These are phyloP conservation scores for Dichetophora obliterata DNA, from an alignment of 2,888 invertebrate species.

Conservation along the genomic window DNA sequence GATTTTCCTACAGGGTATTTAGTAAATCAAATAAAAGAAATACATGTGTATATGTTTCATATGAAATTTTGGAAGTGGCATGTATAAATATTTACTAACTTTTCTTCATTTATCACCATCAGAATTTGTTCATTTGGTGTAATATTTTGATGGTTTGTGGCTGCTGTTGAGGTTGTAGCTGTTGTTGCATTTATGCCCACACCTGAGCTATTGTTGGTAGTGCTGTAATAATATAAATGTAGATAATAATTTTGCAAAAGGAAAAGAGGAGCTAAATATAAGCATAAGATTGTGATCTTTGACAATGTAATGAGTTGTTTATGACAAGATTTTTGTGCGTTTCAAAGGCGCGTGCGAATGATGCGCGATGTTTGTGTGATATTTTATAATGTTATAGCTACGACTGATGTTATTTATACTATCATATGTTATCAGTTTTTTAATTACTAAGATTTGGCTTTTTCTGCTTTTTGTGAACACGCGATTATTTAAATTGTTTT, in stretches of 20 bases:
- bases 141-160: conserved; percentile 41
- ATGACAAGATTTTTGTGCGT: not conserved
- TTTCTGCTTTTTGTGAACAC: too few relatives aligned
- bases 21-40: too few relatives aligned
- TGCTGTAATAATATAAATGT: not conserved
- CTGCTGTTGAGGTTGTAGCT: conserved; percentile 21
- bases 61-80: too few relatives aligned
- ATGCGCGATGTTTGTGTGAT: not conserved
- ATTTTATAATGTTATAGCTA: not conserved
- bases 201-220: conserved; percentile 4
- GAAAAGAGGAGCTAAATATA: not conserved
- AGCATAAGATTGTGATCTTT: not conserved
- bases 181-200: not conserved
- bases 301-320: not conserved
- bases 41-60: too few relatives aligned
- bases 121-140: conserved; percentile 47
- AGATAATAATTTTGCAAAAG: conserved; percentile 6
- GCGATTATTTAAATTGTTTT: too few relatives aligned
- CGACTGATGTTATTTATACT: not conserved
- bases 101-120: conserved; percentile 58
- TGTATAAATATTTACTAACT: conserved; percentile 52
- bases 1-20: too few relatives aligned
- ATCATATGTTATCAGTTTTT: not conserved
- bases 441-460: not conserved
- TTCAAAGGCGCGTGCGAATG: not conserved